Base-by-base conservation (phyloP, 2,113 vertebrate genomes). In the Oreochromis aureus region DNA sequence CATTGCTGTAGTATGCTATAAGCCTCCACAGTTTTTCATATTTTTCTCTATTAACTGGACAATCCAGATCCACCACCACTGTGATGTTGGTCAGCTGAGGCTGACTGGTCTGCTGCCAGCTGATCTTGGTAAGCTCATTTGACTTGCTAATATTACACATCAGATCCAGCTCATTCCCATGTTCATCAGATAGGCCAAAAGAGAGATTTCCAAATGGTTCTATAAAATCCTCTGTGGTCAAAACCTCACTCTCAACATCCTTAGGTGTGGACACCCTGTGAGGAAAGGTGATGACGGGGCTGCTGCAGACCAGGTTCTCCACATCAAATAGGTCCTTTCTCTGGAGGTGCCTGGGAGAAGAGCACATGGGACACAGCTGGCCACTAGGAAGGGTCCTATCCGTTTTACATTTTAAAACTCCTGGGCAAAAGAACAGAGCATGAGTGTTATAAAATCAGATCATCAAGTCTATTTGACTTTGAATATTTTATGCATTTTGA, bases 321-420 rank as follows among this genome's bases (percentile, higher is more conserved):
- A 95, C 32, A 48, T 89, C 88, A 18, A 94, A 95, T 16, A 99
- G 83, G 44, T 98, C 97, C 66, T 94, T 95, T 5, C 86, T 89
- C 12, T 69, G 90, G 2, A 98, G 87, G 3, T 94, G 91, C 63
- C 87, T 92, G 1, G 98, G 98, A 30, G 95, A 96, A 4, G 92
- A 94, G 82, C 98, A 99, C 16, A 89, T 56, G 1, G 98, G 91
- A 56, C 98, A 99, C 32, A 98, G 66, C 89, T 98, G 97, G 1
- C 97, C 98, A 0, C 96, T 96, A 18, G 97, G 96, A 8, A 97
- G 96, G 1, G 95, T 91, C 86, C 92, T 96, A 92, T 99, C 98
- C 81, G 98, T 98, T 91, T 98, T 99, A 89, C 98, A 99, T 89
- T 99, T 99, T 16, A 99, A 81, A 4, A 98, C 89, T 44, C 97